A percentile compares a stretch with the other conserved stretches of the same genome.
Evolutionary conservation across 2,113 vertebrate genomes (phyloP).

Genomic region (Ammospiza caudacuta): DNA sequence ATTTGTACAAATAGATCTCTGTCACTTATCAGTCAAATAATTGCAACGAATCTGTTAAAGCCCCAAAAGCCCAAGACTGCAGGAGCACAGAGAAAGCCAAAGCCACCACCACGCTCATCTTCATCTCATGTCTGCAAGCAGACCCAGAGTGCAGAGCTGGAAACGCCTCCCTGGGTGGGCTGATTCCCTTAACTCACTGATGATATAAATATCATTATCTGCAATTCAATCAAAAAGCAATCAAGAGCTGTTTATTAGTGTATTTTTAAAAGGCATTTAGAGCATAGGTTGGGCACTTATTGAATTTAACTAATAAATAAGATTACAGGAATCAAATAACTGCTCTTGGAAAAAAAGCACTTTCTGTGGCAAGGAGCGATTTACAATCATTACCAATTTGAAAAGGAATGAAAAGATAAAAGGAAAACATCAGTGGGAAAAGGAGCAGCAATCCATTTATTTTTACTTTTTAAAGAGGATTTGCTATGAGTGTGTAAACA

Average conservation of each 20-base stretch:
- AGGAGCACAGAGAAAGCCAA: not conserved
- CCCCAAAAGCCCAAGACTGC: not conserved
- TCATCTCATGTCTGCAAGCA: not conserved
- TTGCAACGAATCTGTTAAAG: not conserved
- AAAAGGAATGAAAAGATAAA: constrained; percentile 64
- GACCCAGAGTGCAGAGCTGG: not conserved
- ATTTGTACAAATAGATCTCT: not conserved
- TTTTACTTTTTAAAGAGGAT: not conserved
- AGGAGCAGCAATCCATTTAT: not conserved
- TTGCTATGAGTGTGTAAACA: not conserved
- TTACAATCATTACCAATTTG: constrained; percentile 42
- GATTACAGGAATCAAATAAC: constrained; percentile 24
- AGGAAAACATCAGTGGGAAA: constrained; percentile 36
- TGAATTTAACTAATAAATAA: constrained; percentile 49
- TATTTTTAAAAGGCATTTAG: constrained; percentile 27
- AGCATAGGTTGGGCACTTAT: not conserved
- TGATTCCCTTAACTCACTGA: not conserved
- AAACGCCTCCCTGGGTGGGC: not conserved
- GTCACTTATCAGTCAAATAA: not conserved
- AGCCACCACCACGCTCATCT: not conserved
- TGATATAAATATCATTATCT: not conserved
- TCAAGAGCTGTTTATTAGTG: constrained; percentile 14
- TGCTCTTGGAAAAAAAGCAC: not conserved
- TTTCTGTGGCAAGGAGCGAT: not conserved
- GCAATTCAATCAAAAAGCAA: constrained; percentile 36